phyloP scores from a whole-genome alignment of 1,140 invertebrate genomes.

The Tetramorium alpestre region DNA sequence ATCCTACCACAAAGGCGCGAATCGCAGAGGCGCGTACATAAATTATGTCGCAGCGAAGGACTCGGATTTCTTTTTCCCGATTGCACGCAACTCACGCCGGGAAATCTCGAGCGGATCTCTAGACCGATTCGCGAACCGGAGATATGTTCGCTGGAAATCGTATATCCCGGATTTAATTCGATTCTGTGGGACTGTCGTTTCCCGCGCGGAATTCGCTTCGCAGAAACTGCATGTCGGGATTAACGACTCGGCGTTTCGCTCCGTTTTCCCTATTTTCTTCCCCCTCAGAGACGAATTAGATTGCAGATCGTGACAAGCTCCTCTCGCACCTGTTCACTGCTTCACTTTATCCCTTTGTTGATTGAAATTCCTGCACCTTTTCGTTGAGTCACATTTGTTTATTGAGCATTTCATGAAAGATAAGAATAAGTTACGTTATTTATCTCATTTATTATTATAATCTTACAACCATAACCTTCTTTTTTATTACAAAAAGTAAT shows the following conservation, averaged over 20 bases:
- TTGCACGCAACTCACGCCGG: slow-evolving; percentile 21
- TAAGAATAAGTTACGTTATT: not conserved
- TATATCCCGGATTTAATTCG: slow-evolving; percentile 68
- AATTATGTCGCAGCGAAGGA: slow-evolving; percentile 11
- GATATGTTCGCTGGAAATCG: slow-evolving; percentile 56
- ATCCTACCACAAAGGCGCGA: not conserved
- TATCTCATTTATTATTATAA: not conserved
- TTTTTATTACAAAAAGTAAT: not conserved
- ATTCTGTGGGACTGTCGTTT: slow-evolving; percentile 49
- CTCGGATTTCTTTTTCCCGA: slow-evolving; percentile 20
- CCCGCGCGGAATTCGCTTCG: slow-evolving; percentile 16
- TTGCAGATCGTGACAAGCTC: slow-evolving; percentile 45
- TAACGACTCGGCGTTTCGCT: slow-evolving; percentile 67
- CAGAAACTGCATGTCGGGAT: slow-evolving; percentile 45
- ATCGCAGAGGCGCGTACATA: slow-evolving; percentile 2
- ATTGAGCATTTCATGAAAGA: not conserved
- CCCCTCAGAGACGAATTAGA: slow-evolving; percentile 35
- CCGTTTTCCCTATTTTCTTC: slow-evolving; percentile 51
- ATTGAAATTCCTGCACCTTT: slow-evolving; percentile 19
- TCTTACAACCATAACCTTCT: not conserved
- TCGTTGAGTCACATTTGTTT: not conserved
- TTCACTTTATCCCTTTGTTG: slow-evolving; percentile 1
- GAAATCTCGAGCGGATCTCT: slow-evolving; percentile 37
- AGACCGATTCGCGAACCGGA: slow-evolving; percentile 8
- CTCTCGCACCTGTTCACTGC: slow-evolving; percentile 35